Percentiles rank a stretch among this genome's conserved stretches.
Evolutionary conservation across 2,888 invertebrate species (phyloP).

Genomic region (Miltochrista miniata): DNA sequence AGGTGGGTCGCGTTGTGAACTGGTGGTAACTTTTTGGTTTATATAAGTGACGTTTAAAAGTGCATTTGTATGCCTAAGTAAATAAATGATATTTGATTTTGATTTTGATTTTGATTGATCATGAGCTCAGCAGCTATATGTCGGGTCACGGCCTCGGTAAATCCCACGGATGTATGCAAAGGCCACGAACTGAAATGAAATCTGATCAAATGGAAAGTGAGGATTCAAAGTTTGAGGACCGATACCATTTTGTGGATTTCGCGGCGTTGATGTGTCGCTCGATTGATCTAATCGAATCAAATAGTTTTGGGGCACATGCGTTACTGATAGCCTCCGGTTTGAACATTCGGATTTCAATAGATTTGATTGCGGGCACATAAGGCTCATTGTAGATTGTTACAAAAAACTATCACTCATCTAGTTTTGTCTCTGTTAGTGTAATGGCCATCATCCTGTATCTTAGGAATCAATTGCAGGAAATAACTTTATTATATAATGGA

Average conservation of each 20-base stretch:
- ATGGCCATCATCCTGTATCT: constrained; percentile 29
- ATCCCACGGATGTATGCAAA: constrained; percentile 58
- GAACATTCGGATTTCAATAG: constrained; percentile 7
- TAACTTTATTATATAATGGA: constrained; percentile 29
- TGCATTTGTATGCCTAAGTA: no score
- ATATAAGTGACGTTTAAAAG: no score
- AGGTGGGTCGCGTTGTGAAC: no score
- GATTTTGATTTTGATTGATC: no score
- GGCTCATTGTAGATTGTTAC: neutral
- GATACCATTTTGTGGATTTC: constrained; percentile 36
- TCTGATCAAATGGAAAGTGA: constrained; percentile 47
- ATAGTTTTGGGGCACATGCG: constrained; percentile 32
- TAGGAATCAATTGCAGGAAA: constrained; percentile 38
- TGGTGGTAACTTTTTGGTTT: no score
- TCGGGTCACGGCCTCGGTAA: constrained; percentile 53
- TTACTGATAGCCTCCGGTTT: constrained; percentile 25
- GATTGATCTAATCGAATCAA: constrained; percentile 37
- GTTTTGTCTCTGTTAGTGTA: constrained; percentile 17
- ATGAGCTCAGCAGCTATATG: constrained; percentile 44
- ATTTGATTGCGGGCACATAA: neutral
- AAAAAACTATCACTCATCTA: constrained; percentile 4
- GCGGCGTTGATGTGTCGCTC: constrained; percentile 28
- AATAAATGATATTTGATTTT: no score
- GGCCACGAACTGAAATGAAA: constrained; percentile 42
- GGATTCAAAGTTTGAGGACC: constrained; percentile 43